Evolutionary conservation across 2,888 invertebrate genomes (phyloP).

Genomic region (Trissoscelio sp.): DNA sequence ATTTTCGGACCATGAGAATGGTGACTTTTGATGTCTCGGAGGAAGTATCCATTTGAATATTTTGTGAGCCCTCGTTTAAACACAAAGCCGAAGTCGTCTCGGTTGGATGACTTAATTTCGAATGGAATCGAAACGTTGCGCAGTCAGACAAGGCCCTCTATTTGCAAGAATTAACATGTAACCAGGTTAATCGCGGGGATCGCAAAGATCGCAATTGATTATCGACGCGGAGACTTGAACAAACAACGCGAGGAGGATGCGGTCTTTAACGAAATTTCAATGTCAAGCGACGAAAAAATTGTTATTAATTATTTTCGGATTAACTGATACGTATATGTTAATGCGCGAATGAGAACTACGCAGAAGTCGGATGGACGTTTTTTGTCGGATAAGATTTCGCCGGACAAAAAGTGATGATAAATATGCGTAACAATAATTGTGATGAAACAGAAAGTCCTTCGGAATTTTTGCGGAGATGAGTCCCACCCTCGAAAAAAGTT

Average conservation of each 20-base stretch:
- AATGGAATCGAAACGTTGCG: slow-evolving; percentile 59
- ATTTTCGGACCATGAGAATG: slow-evolving; percentile 31
- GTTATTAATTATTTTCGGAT: slow-evolving; percentile 29
- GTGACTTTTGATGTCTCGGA: slow-evolving; percentile 33
- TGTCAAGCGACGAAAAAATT: slow-evolving; percentile 6
- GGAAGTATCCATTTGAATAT: slow-evolving; percentile 65
- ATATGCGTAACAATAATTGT: slow-evolving; percentile 40
- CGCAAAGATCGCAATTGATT: slow-evolving; percentile 51
- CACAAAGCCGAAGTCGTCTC: slow-evolving; percentile 56
- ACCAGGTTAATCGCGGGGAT: slow-evolving; percentile 72
- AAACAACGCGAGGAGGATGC: neutral
- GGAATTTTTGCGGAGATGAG: slow-evolving; percentile 14
- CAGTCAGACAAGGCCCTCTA: slow-evolving; percentile 60
- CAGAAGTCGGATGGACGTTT: slow-evolving; percentile 1
- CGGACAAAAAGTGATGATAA: slow-evolving; percentile 1
- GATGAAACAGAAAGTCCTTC: slow-evolving; percentile 32
- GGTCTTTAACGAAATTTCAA: neutral
- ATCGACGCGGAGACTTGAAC: slow-evolving; percentile 26
- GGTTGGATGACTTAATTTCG: slow-evolving; percentile 62
- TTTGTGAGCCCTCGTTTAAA: slow-evolving; percentile 60
- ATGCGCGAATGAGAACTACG: slow-evolving; percentile 9
- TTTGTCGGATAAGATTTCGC: slow-evolving; percentile 17
- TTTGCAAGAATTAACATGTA: slow-evolving; percentile 74
- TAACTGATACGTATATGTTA: slow-evolving; percentile 9
- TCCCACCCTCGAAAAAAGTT: slow-evolving; percentile 64